phyloP scores from a whole-genome alignment of 2,888 invertebrate species.

The Diloba caeruleocephala region DNA sequence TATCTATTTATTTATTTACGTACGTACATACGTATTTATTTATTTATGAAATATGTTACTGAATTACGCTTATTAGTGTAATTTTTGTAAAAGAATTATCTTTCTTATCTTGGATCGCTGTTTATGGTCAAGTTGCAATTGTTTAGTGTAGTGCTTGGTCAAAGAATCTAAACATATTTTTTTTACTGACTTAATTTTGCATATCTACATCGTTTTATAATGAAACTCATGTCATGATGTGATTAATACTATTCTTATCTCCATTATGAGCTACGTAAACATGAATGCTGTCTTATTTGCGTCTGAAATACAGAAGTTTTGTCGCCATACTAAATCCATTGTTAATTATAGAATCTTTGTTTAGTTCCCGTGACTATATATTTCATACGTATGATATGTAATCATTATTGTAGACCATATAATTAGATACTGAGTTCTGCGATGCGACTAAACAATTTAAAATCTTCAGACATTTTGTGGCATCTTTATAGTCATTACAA shows the following conservation, averaged over 20 bases:
- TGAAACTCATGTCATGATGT: constrained; percentile 25
- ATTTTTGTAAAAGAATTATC: too few relatives aligned
- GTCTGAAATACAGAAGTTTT: constrained; percentile 67
- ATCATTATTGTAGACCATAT: constrained; percentile 58
- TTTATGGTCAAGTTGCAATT: too few relatives aligned
- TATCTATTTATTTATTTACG: too few relatives aligned
- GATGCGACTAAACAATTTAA: constrained; percentile 44
- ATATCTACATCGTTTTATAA: too few relatives aligned
- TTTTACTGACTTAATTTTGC: too few relatives aligned
- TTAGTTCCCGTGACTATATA: constrained; percentile 70
- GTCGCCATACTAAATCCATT: constrained; percentile 66
- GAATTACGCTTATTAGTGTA: too few relatives aligned
- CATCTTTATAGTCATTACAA: constrained; percentile 62
- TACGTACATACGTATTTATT: too few relatives aligned
- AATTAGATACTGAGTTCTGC: constrained; percentile 59
- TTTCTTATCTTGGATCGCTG: too few relatives aligned
- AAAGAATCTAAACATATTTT: too few relatives aligned
- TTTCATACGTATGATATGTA: constrained; percentile 60
- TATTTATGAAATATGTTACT: too few relatives aligned
- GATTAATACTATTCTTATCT: constrained; percentile 23
- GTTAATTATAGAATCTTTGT: constrained; percentile 75
- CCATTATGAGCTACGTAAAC: constrained; percentile 34
- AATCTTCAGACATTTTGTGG: constrained; percentile 65
- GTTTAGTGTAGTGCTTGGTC: too few relatives aligned
- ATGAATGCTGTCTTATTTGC: constrained; percentile 60